Percentiles rank a stretch among this genome's conserved stretches.
These are phyloP conservation scores for Drosophila barbarae DNA, from an alignment of 2,888 invertebrate species.

Conservation along the genomic window DNA sequence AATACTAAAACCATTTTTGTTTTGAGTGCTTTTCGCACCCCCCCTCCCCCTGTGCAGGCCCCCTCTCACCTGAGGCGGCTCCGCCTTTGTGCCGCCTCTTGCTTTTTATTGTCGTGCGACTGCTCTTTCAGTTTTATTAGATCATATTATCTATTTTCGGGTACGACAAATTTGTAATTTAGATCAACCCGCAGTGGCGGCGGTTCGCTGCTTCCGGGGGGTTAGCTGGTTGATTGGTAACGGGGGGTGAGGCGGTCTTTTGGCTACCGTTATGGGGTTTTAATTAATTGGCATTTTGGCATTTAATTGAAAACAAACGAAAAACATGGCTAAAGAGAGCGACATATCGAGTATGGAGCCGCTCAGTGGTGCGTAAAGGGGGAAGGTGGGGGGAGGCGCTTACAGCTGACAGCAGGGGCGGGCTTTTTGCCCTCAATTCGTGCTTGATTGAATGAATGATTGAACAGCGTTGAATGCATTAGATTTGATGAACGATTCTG, in stretches of 20 bases:
- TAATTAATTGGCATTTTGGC: constrained; percentile 71
- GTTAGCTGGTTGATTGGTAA: neutral
- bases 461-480: constrained; percentile 35
- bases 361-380: constrained; percentile 56
- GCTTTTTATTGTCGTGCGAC: constrained; percentile 65
- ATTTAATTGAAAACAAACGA: constrained; percentile 65
- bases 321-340: constrained; percentile 3
- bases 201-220: constrained; percentile 31
- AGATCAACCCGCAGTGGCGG: constrained; percentile 52
- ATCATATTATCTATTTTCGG: constrained; percentile 72
- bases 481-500: constrained; percentile 51
- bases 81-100: constrained; percentile 25
- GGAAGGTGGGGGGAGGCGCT: neutral
- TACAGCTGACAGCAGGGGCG: neutral
- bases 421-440: constrained; percentile 24
- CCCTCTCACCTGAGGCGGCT: constrained; percentile 27
- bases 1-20: constrained; percentile 1
- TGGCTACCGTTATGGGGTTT: constrained; percentile 65
- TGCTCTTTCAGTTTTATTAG: constrained; percentile 72
- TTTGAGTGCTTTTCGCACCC: constrained; percentile 23
- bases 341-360: neutral
- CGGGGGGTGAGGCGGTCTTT: neutral
- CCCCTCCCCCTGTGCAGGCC: neutral
- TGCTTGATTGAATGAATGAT: constrained; percentile 45
- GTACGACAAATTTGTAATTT: constrained; percentile 71